phyloP scores from a whole-genome alignment of 2,888 invertebrate species.

The Drosophila picticornis region DNA sequence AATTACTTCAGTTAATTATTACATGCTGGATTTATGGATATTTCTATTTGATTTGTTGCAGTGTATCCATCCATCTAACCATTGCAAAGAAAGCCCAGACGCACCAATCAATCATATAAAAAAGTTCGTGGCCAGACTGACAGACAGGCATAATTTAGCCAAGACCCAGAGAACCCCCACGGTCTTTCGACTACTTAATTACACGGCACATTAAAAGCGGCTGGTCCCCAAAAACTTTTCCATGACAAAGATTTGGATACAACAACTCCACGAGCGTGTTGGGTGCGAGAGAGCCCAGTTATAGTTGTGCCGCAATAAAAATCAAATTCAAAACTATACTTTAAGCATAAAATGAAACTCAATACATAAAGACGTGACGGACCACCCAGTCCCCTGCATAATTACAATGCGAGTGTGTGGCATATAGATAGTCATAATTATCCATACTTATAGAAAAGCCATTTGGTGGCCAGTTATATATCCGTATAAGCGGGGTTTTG shows the following conservation, averaged over 20 bases:
- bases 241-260: constrained; percentile 24
- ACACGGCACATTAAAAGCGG: constrained; percentile 53
- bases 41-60: not conserved
- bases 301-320: constrained; percentile 73
- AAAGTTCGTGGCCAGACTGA: constrained; percentile 30
- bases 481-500: constrained; percentile 17
- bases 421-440: constrained; percentile 28
- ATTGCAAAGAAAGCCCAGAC: not conserved
- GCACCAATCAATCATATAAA: constrained; percentile 64
- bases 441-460: constrained; percentile 33
- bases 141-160: constrained; percentile 48
- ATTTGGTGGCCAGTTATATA: constrained; percentile 2
- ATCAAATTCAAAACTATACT: constrained; percentile 53
- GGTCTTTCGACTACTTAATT: constrained; percentile 71
- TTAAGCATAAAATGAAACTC: constrained; percentile 64
- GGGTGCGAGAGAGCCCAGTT: constrained; percentile 37
- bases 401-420: constrained; percentile 41
- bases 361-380: constrained; percentile 51
- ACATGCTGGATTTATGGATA: not conserved
- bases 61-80: not conserved
- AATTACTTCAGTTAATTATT: not conserved
- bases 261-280: constrained; percentile 32
- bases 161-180: constrained; percentile 42
- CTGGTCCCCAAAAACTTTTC: constrained; percentile 38
- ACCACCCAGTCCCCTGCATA: constrained; percentile 66